Percentiles rank a stretch among this genome's conserved stretches.
Conservation (phyloP, 2,888 invertebrate species). For the Drosophila acutilabella region DNA sequence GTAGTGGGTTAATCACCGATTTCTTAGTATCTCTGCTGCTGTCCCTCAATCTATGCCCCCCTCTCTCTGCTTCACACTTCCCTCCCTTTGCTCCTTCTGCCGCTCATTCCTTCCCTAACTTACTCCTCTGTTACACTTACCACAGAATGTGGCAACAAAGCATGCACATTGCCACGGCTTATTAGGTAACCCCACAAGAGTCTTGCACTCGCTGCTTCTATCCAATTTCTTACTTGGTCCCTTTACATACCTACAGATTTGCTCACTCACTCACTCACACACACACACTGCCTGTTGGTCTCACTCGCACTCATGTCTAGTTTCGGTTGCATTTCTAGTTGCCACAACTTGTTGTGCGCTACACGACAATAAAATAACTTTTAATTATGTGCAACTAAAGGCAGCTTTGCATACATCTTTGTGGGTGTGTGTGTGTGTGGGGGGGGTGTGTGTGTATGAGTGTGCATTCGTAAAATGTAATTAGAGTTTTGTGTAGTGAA, state of each 20-base stretch:
- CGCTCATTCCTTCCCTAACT: not conserved
- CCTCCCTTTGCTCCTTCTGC: not conserved
- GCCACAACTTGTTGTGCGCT: constrained; percentile 44
- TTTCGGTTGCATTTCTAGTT: constrained; percentile 33
- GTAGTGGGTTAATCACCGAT: no score
- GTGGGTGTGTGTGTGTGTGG: not conserved
- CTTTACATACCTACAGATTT: not conserved
- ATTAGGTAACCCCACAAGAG: constrained; percentile 34
- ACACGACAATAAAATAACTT: constrained; percentile 79
- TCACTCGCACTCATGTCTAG: no score
- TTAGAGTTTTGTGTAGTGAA: constrained; percentile 78
- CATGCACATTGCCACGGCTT: constrained; percentile 31
- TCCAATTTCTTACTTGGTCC: not conserved
- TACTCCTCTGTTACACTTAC: not conserved
- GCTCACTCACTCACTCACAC: not conserved
- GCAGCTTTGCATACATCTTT: constrained; percentile 42
- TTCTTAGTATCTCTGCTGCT: no score
- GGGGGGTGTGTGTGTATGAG: constrained; percentile 8
- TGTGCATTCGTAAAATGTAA: constrained; percentile 73
- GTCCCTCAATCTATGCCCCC: no score
- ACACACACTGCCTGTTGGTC: not conserved
- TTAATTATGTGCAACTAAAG: constrained; percentile 75
- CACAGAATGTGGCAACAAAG: constrained; percentile 2
- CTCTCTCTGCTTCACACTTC: no score
- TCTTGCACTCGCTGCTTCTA: not conserved